Evolutionary conservation across 2,888 invertebrate species (phyloP).

Genomic region (Cryptocephalus primarius): DNA sequence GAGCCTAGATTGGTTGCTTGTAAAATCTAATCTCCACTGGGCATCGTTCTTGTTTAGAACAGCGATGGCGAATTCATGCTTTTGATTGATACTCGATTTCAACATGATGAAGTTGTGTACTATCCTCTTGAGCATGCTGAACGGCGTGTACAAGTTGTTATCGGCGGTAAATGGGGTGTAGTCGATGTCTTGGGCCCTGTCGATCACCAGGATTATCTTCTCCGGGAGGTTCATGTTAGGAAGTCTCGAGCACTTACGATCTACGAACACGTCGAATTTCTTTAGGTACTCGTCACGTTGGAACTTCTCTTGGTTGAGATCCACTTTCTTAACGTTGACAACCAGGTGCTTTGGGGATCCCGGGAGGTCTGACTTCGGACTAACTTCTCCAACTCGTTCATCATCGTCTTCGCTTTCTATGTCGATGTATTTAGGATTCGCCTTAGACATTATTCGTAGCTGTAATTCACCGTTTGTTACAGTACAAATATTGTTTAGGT

Average conservation of each 20-base stretch:
- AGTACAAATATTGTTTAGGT: too few relatives aligned
- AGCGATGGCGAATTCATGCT: constrained; percentile 54
- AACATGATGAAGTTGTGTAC: constrained; percentile 51
- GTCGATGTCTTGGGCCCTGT: constrained; percentile 47
- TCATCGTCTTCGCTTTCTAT: too few relatives aligned
- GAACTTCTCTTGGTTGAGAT: constrained; percentile 6
- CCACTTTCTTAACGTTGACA: constrained; percentile 3
- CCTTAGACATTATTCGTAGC: too few relatives aligned
- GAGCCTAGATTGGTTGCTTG: constrained; percentile 48
- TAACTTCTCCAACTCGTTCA: too few relatives aligned
- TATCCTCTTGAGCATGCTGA: constrained; percentile 52
- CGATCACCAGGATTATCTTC: constrained; percentile 52
- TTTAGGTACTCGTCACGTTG: constrained; percentile 13
- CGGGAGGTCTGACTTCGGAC: too few relatives aligned
- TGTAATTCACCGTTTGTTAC: too few relatives aligned
- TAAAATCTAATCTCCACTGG: constrained; percentile 51
- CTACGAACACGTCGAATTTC: constrained; percentile 17
- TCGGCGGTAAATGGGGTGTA: constrained; percentile 43
- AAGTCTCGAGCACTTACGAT: constrained; percentile 6
- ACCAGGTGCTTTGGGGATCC: too few relatives aligned
- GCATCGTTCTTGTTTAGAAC: constrained; percentile 43
- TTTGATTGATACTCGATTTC: constrained; percentile 48
- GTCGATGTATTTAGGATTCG: too few relatives aligned
- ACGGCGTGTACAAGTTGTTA: constrained; percentile 44
- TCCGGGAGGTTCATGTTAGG: constrained; percentile 30